Conservation (phyloP, 1,140 invertebrate species). For the Ceratina australensis region DNA sequence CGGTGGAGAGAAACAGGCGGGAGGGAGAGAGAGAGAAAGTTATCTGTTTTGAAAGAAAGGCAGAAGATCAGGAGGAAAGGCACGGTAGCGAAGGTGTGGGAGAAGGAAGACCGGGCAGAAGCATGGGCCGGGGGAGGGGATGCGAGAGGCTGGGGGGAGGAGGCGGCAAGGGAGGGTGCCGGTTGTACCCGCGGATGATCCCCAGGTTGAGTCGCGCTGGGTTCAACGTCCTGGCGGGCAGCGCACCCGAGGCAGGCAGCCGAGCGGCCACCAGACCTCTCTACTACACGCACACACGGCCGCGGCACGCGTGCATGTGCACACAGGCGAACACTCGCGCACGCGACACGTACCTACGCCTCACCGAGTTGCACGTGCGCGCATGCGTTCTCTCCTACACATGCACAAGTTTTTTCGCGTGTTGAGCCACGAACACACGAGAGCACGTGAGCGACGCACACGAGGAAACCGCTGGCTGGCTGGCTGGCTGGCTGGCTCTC, state of each 20-base stretch:
- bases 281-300: slow-evolving; percentile 1
- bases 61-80: not conserved
- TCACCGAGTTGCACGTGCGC: slow-evolving; percentile 28
- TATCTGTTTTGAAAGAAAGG: not conserved
- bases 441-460: not conserved
- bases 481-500: too few relatives aligned
- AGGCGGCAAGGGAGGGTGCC: slow-evolving; percentile 37
- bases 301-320: not conserved
- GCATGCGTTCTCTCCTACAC: slow-evolving; percentile 52
- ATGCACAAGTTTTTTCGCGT: slow-evolving; percentile 8
- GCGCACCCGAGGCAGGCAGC: slow-evolving; percentile 74
- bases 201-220: slow-evolving; percentile 79
- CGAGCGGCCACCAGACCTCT: slow-evolving; percentile 63
- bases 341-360: slow-evolving; percentile 46
- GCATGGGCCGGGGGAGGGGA: not conserved
- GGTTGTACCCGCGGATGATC: slow-evolving; percentile 76
- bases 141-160: not conserved
- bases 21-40: not conserved
- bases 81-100: slow-evolving; percentile 3
- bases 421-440: not conserved
- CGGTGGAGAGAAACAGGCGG: not conserved
- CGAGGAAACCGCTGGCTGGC: slow-evolving; percentile 18
- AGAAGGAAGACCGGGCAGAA: not conserved
- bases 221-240: slow-evolving; percentile 79
- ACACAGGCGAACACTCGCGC: slow-evolving; percentile 23